Evolutionary conservation across 53 echinoderm and acorn worm species (phyloP).

Genomic region (Paracentrotus lividus): DNA sequence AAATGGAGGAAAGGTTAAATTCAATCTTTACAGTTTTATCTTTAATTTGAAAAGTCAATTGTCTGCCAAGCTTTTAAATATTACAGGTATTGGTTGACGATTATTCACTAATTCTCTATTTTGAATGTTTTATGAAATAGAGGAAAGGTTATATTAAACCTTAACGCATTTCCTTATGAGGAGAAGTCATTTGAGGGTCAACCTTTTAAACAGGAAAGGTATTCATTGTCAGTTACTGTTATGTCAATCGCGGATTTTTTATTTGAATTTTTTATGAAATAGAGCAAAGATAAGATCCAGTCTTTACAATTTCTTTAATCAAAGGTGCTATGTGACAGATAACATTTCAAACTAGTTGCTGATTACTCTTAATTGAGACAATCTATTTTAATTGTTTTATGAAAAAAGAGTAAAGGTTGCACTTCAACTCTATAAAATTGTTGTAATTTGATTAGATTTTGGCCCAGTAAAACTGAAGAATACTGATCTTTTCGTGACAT

Average conservation of each 20-base stretch:
- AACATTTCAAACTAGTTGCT: background rate
- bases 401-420: constrained; percentile 25
- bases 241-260: background rate
- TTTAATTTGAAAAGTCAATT: background rate
- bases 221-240: background rate
- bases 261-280: constrained; percentile 7
- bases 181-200: background rate
- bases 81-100: background rate
- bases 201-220: background rate
- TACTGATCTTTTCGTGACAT: too few species aligned
- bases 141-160: constrained; percentile 6
- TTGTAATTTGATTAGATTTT: too few species aligned
- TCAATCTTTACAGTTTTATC: background rate
- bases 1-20: constrained; percentile 36
- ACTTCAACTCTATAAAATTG: background rate
- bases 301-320: constrained; percentile 11
- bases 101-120: background rate
- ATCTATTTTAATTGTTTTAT: constrained; percentile 21
- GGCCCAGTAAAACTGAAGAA: too few species aligned
- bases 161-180: background rate
- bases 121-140: constrained; percentile 49
- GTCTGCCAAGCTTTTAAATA: background rate
- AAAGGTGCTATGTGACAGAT: background rate
- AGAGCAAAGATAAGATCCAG: too few species aligned
- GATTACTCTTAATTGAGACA: background rate